Evolutionary conservation across 1,140 invertebrate genomes (phyloP).

Genomic region (Psilanteris sp.): DNA sequence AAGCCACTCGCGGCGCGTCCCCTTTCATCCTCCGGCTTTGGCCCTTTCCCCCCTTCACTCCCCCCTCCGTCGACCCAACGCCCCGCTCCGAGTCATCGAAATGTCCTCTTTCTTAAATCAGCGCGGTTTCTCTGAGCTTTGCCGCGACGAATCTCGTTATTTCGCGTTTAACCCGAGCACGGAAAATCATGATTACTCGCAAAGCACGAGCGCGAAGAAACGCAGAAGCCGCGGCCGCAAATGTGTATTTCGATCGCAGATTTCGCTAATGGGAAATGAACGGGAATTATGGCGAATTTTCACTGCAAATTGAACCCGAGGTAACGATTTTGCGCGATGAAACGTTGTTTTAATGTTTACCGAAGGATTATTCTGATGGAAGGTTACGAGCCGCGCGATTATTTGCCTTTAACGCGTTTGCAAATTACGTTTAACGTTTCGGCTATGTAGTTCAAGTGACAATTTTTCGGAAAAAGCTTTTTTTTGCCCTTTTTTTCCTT

Average conservation of each 20-base stretch:
- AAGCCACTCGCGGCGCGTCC: not conserved
- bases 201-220: slow-evolving; percentile 40
- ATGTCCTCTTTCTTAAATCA: too few relatives aligned
- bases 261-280: slow-evolving; percentile 49
- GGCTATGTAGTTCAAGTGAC: too few relatives aligned
- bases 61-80: too few relatives aligned
- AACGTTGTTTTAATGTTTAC: slow-evolving; percentile 20
- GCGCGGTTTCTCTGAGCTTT: not conserved
- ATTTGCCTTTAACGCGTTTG: not conserved
- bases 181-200: slow-evolving; percentile 50
- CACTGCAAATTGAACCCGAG: slow-evolving; percentile 38
- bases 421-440: not conserved
- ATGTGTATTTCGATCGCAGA: slow-evolving; percentile 40
- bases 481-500: too few relatives aligned
- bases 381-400: not conserved
- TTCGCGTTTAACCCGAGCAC: slow-evolving; percentile 45
- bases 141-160: slow-evolving; percentile 28
- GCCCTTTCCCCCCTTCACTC: too few relatives aligned
- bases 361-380: slow-evolving; percentile 15
- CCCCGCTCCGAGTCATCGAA: too few relatives aligned
- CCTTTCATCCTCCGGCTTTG: slow-evolving; percentile 1
- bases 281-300: slow-evolving; percentile 41
- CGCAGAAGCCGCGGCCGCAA: slow-evolving; percentile 17
- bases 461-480: too few relatives aligned
- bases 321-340: slow-evolving; percentile 30